Evolutionary conservation across 2,113 vertebrate genomes (phyloP).

Genomic region (Aspidoscelis tigris): DNA sequence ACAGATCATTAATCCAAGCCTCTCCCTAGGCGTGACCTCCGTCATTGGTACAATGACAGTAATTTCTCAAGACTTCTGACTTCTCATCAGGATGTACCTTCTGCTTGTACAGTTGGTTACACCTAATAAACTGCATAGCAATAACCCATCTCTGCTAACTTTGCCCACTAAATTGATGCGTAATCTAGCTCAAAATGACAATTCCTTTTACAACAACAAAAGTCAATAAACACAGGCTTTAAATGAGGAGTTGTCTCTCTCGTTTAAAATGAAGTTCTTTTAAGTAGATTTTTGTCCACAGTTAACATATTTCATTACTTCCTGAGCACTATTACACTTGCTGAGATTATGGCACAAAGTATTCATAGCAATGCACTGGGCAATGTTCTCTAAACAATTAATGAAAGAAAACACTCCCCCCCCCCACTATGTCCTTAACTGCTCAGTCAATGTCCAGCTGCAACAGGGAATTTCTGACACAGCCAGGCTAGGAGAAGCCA

Average conservation of each 20-base stretch:
- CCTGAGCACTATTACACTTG: background rate
- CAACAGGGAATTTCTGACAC: background rate
- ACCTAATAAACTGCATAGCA: constrained; percentile 47
- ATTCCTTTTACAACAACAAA: constrained; percentile 42
- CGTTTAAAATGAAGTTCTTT: constrained; percentile 17
- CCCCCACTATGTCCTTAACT: background rate
- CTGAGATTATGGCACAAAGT: background rate
- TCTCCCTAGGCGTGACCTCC: constrained; percentile 41
- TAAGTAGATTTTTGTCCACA: background rate
- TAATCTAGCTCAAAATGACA: constrained; percentile 39
- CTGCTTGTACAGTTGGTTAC: constrained; percentile 50
- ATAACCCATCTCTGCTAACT: constrained; percentile 42
- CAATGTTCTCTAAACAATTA: background rate
- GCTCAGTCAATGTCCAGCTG: background rate
- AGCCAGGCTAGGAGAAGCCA: no score
- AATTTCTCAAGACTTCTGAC: constrained; percentile 63
- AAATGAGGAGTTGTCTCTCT: background rate
- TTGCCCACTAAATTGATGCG: constrained; percentile 12
- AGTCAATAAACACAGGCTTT: background rate
- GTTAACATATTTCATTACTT: constrained; percentile 27
- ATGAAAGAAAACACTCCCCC: background rate
- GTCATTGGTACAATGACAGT: constrained; percentile 47
- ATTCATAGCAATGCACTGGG: background rate
- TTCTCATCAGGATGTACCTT: constrained; percentile 48
- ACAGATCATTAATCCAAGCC: constrained; percentile 65